A percentile compares a stretch with the other conserved stretches of the same genome.
Conservation (phyloP, 1,140 invertebrate species). For the Euwallacea similis region DNA sequence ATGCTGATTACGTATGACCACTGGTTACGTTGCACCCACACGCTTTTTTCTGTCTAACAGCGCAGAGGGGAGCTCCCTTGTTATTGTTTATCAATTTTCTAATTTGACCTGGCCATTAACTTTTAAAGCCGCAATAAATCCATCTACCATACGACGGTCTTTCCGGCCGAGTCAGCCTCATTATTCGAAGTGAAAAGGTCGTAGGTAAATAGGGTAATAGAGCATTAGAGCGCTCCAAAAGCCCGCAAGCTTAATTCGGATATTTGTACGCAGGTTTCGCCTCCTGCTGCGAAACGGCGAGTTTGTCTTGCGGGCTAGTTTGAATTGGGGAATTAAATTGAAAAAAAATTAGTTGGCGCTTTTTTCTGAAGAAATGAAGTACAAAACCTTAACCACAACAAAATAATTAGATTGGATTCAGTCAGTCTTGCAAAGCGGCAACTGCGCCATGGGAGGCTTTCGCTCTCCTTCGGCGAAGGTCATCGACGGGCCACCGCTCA, state of each 20-base stretch:
- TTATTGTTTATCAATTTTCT: no score
- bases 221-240: slow-evolving; percentile 3
- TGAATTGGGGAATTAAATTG: no score
- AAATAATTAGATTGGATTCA: not conserved
- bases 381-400: slow-evolving; percentile 1
- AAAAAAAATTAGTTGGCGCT: no score
- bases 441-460: slow-evolving; percentile 21
- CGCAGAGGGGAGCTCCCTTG: no score
- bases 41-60: no score
- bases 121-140: not conserved
- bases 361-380: not conserved
- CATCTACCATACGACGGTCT: not conserved
- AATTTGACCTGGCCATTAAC: not conserved
- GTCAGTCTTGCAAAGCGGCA: not conserved
- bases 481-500: slow-evolving; percentile 19
- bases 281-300: no score
- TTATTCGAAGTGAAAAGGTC: slow-evolving; percentile 7
- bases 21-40: no score
- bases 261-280: no score
- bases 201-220: slow-evolving; percentile 11
- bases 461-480: slow-evolving; percentile 30
- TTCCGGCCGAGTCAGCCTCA: not conserved
- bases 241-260: no score
- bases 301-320: no score
- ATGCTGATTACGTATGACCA: no score